Base-by-base conservation (phyloP, 2,888 invertebrate species). In the Dasypogon diadema region DNA sequence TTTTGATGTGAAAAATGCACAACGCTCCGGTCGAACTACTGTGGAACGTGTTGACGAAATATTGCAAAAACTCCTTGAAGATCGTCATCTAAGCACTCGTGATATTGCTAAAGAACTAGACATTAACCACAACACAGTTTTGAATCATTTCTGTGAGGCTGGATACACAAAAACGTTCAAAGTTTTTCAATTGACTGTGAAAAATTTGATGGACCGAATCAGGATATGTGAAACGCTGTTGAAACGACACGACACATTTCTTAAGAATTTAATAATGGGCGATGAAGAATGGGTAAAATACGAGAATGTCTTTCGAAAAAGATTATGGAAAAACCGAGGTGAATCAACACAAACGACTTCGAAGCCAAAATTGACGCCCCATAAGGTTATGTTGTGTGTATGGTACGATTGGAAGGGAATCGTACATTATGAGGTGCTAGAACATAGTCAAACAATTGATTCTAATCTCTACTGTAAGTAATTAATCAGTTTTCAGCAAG, bases 281-380 rank as follows among this genome's bases (percentile, higher is more conserved):
- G 79, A 80, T 75, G 79, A 79, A 78, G 78, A 80, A 63, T 80
- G 79, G 78, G 65, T 79, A 30, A 70, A 42, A 22, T 79, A 75
- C 76, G 74, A 77, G 18, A 75, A 75, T 37, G 1, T 42, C 1
- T 14, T n/a, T 5, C 65, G 75, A n/a, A 75, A 77, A 75, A 34
- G 58, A 63, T 78, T 77, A 26, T 79, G 77, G 77, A 65, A 77
- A 34, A 77, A 75, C 16, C 46, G 46, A 12, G 77, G 58, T 76
- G 75, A 76, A 21, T 26, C 77, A 16, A 14, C 77, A 12, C 76
- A 79, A 78, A 76, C 76, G 70, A 26, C 70, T 10, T 60, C 60
- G 51, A 79, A 76, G 58, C 78, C 75, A 60, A 76, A 76, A 78
- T 76, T 79, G 70, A 78, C 74, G 58, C 55, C 56, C 58, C 77